Base-by-base conservation (phyloP, 1,140 invertebrate species). In the Drosophila varians region DNA sequence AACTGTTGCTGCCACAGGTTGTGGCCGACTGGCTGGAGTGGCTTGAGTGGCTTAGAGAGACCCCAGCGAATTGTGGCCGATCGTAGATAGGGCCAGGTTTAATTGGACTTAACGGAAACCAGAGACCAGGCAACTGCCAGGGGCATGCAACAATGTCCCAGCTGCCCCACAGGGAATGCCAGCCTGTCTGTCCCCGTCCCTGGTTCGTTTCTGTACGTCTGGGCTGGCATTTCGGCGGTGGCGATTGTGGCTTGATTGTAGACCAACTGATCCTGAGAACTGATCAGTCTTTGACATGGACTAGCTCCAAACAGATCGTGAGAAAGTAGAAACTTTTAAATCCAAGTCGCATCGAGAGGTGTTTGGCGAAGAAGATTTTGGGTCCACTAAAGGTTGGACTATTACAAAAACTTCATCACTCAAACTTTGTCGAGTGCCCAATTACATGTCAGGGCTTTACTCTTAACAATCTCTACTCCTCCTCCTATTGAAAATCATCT, bases 91-190 rank as follows among this genome's bases (percentile, higher is more conserved):
- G 75, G 68, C 43, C 61, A 54, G 54, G 55, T 79, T 84, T 84
- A 84, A 84, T 84, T 84, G 80, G 79, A 84, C 72, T 69, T 79
- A 73, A 86, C 72, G 80, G 82, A 84, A 84, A 84, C 76, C 79
- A 64, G 54, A 69, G 60, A 31, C 45, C 25, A 6, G 36, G 36
- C 55, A 16, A 14, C 43, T 23, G 26, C n/a, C 45, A 52, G 61
- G 74, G 70, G 72, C 76, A 72, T 78, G 64, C 74, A 83, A 74
- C 45, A 57, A 58, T 56, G 69, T 72, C 46, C 40, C 55, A 52
- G 66, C 68, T 71, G 54, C n/a, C 68, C 42, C 28, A 31, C 28
- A 40, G 53, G 18, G 46, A 57, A 57, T 56, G 49, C 28, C 26
- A 31, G 48, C 18, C 49, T 53, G 62, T 36, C 61, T 65, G 58